Evolutionary conservation across 2,888 invertebrate species (phyloP), one percentile per base, ranked within the genome.

Genomic region (Macropis europaea): DNA sequence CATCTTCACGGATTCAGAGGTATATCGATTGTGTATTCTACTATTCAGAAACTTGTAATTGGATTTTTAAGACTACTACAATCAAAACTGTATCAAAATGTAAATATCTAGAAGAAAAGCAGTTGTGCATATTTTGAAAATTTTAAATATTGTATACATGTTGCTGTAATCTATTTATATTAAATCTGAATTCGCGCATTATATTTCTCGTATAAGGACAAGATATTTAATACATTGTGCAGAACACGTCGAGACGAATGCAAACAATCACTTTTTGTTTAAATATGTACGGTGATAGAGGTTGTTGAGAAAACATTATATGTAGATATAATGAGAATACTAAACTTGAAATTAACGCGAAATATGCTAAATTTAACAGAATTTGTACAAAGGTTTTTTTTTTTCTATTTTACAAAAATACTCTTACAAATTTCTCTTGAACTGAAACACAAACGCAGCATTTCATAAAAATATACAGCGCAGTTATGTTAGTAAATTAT

Each of bases 31-130:
- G 42, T 48, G 26, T 59, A 59, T 64, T 72, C 26, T 48, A 36
- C 3, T 64, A 24, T 66, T 50, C 48, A 32, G 2, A 50, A 64
- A 50, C 24, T 67, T 28, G 19, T 50, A 54, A 56, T 60, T 53
- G 43, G 50, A 52, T 62, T 67, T 57, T 56, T 52, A 43, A 60
- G 48, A 56, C 69, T 38, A 63, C 32, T 36, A 28, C 26, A 76
- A 76, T 76, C 76, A 76, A 72, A 76, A 68, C 54, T 77, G 76
- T 77, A 77, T 73, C 64, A 77, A 77, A 77, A 76, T 77, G 76
- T 77, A 77, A 57, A 77, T 76, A 77, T 47, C 26, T 64, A 68
- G 64, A 30, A 30, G 40, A 42, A 34, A 40, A 43, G 43, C 40
- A 34, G 40, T 71, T 54, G 34, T 59, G 63, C 75, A 63, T 76